These are phyloP conservation scores for Tragulus kanchil DNA, from an alignment of 2,113 vertebrate genomes.

Conservation along the genomic window DNA sequence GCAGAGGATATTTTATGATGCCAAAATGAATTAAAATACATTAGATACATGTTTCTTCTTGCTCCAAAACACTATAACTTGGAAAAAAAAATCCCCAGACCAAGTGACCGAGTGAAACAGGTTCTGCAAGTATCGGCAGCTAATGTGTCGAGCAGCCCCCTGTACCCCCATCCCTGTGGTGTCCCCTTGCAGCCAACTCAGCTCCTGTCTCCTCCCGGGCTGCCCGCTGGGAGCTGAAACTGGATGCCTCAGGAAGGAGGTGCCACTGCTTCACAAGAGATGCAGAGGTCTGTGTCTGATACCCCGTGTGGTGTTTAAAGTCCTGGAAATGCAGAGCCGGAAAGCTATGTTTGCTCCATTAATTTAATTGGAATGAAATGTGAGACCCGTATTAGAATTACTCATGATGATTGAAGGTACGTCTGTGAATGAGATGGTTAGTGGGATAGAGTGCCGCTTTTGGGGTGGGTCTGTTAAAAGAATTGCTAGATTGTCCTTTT, in stretches of 20 bases:
- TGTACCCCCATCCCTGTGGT: background rate
- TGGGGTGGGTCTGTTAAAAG: background rate
- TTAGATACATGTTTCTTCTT: constrained; percentile 29
- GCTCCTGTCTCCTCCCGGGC: background rate
- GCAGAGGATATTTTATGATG: constrained; percentile 6
- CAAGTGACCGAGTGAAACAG: background rate
- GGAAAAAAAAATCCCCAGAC: background rate
- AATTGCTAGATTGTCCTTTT: background rate
- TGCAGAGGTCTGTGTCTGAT: background rate
- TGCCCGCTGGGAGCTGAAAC: background rate
- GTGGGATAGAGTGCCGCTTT: background rate
- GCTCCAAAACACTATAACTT: background rate
- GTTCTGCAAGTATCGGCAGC: background rate
- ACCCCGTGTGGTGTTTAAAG: background rate
- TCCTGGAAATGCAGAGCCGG: background rate
- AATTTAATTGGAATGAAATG: constrained; percentile 24
- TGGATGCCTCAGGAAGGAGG: too few species aligned
- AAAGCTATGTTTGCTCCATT: background rate
- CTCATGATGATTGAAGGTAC: background rate
- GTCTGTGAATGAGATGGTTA: background rate
- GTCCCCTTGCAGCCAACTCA: background rate
- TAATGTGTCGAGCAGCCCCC: background rate
- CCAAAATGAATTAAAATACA: constrained; percentile 41
- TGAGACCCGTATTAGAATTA: background rate
- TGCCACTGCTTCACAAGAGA: background rate